These are phyloP conservation scores for Crematogaster levior DNA, from an alignment of 2,888 invertebrate species.

Conservation along the genomic window DNA sequence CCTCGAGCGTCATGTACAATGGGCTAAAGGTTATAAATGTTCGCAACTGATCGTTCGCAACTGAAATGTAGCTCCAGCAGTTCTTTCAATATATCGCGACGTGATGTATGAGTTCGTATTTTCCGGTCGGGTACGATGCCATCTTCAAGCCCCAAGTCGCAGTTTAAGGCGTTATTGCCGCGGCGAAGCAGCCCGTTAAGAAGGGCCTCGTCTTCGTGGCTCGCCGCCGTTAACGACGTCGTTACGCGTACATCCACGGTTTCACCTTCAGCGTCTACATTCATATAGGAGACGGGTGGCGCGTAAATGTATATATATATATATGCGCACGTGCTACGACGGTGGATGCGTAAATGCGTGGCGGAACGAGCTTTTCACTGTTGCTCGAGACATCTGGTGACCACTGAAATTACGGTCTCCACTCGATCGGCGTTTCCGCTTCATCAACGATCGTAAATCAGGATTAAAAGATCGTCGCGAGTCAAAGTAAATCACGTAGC, in stretches of 20 bases:
- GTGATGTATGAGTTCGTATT: slow-evolving; percentile 67
- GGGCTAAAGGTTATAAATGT: slow-evolving; percentile 31
- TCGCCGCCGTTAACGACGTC: slow-evolving; percentile 77
- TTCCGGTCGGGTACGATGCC: slow-evolving; percentile 68
- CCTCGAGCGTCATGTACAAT: slow-evolving; percentile 2
- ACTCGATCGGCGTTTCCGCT: slow-evolving; percentile 67
- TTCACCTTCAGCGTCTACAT: slow-evolving; percentile 61
- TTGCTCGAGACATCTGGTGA: slow-evolving; percentile 59
- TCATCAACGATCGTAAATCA: slow-evolving; percentile 73
- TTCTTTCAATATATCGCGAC: slow-evolving; percentile 53
- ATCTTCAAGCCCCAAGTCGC: slow-evolving; percentile 47
- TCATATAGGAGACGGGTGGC: slow-evolving; percentile 46
- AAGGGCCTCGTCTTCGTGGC: slow-evolving; percentile 67
- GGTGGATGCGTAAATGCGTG: slow-evolving; percentile 47
- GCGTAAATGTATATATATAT: slow-evolving; percentile 6
- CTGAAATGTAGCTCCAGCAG: slow-evolving; percentile 10
- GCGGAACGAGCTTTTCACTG: slow-evolving; percentile 49
- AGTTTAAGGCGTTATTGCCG: slow-evolving; percentile 56
- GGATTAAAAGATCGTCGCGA: slow-evolving; percentile 69
- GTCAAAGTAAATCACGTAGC: slow-evolving; percentile 57
- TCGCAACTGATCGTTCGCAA: background rate
- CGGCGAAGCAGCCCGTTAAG: slow-evolving; percentile 58
- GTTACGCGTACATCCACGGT: slow-evolving; percentile 67
- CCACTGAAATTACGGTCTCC: slow-evolving; percentile 56
- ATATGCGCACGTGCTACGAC: slow-evolving; percentile 55